Evolutionary conservation across 1,140 invertebrate genomes (phyloP), one percentile per base, ranked within the genome.

Genomic region (Muscidifurax raptorellus): DNA sequence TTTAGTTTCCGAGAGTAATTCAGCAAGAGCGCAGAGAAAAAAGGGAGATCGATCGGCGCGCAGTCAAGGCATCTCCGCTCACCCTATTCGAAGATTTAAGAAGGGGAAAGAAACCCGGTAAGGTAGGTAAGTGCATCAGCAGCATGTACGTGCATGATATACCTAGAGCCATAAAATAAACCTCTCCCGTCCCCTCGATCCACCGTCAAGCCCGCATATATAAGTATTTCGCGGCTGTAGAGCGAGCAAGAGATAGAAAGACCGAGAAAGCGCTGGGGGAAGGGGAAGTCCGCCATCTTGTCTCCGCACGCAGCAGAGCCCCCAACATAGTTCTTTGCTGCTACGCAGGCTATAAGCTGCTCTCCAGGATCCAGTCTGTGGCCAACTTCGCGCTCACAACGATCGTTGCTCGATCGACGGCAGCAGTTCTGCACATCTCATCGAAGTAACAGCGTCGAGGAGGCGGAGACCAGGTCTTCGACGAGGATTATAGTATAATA

Each of bases 351-450:
- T n/a, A n/a, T 52, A 52, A 72, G 74, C 66, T 25, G 30, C 64
- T 75, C 32, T 59, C 36, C 47, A 77, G 47, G 79, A 72, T 79
- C 44, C 82, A 84, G 82, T 84, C 66, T 71, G 82, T 40, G 82
- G 75, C 82, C 64, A 78, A 83, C 82, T 78, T 83, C 82, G 82
- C 22, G 74, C 7, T 25, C 22, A 30, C 27, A 18, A 59, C 52
- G 52, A 59, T 59, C 52, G 15, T 22, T 18, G 18, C 22, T 59
- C 52, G 52, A n/a, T 59, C 52, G 52, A 59, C 52, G 52, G 18
- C 52, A 59, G 52, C 52, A 59, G 52, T 59, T 59, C 52, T 6
- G 52, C n/a, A 59, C 13, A 52, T 22, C 22, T n/a, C 52, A 59
- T n/a, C 52, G 18, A 4, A 18, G 22, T 1, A 59, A 22, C 52